phyloP scores from a whole-genome alignment of 2,113 vertebrate species.

The Rhineura floridana region DNA sequence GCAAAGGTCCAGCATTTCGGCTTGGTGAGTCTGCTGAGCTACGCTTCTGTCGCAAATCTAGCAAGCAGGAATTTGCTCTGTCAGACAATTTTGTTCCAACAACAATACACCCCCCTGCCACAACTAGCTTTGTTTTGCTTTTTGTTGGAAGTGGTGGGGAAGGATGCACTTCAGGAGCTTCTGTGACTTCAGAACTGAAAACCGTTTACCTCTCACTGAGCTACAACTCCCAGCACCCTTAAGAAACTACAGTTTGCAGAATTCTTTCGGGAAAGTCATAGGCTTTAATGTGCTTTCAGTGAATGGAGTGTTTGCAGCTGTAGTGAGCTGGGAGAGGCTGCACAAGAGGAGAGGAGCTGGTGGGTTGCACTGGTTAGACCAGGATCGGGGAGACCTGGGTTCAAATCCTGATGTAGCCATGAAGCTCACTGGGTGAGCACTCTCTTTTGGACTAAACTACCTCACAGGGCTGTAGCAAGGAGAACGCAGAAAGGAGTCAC shows the following conservation, averaged over 20 bases:
- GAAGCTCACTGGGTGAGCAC: neutral
- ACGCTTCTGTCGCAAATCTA: constrained; percentile 28
- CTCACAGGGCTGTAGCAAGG: neutral
- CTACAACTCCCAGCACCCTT: too few species aligned
- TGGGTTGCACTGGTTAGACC: neutral
- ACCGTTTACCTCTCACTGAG: too few species aligned
- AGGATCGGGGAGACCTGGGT: neutral
- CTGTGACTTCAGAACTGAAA: constrained; percentile 31
- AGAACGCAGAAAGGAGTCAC: too few species aligned
- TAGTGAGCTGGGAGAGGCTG: constrained; percentile 1
- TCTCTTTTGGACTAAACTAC: neutral
- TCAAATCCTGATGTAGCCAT: neutral
- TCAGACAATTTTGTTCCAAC: constrained; percentile 45
- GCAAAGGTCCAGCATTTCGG: constrained; percentile 56
- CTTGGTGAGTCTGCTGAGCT: constrained; percentile 62
- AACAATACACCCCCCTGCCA: constrained; percentile 44
- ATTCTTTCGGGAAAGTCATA: too few species aligned
- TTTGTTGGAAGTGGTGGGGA: neutral
- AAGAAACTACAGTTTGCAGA: too few species aligned
- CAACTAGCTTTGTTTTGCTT: neutral
- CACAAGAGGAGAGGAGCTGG: neutral
- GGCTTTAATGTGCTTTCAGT: too few species aligned
- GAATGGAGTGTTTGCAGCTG: too few species aligned
- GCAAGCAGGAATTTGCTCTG: neutral
- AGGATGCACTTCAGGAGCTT: constrained; percentile 27